A percentile compares a stretch with the other conserved stretches of the same genome.
phyloP scores from a whole-genome alignment of 1,140 invertebrate genomes.

The Cyclina sinensis region DNA sequence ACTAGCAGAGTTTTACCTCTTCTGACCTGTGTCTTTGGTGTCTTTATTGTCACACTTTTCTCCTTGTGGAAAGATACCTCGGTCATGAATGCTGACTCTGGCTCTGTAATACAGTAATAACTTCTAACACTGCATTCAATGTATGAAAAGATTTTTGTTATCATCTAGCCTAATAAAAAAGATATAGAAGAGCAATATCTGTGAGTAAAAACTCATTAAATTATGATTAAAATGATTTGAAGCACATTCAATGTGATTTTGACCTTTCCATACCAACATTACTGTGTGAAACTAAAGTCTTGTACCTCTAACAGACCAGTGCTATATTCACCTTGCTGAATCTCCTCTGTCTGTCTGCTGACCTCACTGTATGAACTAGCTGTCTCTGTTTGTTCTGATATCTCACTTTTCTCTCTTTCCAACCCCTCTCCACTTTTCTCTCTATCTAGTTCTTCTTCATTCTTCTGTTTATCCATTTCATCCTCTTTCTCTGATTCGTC shows the following conservation, averaged over 20 bases:
- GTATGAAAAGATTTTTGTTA: too few species aligned
- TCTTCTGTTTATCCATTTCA: conserved; percentile 39
- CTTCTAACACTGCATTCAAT: too few species aligned
- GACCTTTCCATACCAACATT: too few species aligned
- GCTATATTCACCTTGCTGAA: conserved; percentile 28
- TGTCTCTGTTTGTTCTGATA: conserved; percentile 50
- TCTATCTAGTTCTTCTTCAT: conserved; percentile 11
- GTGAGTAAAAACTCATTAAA: too few species aligned
- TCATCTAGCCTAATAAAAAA: too few species aligned
- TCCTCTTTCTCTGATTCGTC: not conserved
- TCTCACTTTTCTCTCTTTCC: conserved; percentile 53
- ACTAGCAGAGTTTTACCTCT: too few species aligned
- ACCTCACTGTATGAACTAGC: conserved; percentile 43
- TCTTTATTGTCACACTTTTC: conserved; percentile 75
- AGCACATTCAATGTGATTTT: too few species aligned
- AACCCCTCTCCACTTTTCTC: conserved; percentile 14
- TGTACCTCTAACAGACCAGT: too few species aligned
- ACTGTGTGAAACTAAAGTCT: too few species aligned
- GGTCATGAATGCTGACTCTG: conserved; percentile 70
- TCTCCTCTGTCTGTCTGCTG: conserved; percentile 8
- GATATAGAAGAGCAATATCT: too few species aligned
- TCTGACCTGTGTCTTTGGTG: conserved; percentile 70
- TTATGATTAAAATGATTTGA: too few species aligned
- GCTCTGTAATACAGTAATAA: not conserved
- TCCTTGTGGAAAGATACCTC: conserved; percentile 67